Evolutionary conservation across 2,888 invertebrate species (phyloP).

Genomic region (Anorthoa munda): DNA sequence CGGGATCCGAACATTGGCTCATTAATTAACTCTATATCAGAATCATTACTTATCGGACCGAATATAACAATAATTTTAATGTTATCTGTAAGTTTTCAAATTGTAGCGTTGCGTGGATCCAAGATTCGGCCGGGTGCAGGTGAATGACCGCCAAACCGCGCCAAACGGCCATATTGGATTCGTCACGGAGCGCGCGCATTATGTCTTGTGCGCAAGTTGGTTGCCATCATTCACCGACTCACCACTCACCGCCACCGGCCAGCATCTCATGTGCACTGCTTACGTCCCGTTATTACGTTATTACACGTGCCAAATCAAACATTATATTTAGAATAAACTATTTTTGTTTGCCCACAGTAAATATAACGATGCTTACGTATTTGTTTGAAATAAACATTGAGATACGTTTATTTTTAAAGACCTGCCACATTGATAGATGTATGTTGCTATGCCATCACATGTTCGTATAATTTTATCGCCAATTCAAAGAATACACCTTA

Average conservation of each 20-base stretch:
- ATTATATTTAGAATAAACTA: conserved; percentile 55
- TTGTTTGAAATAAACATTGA: conserved; percentile 50
- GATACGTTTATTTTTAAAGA: conserved; percentile 43
- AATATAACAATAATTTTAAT: conserved; percentile 33
- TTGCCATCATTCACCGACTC: conserved; percentile 60
- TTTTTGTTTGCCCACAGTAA: conserved; percentile 45
- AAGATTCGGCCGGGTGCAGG: conserved; percentile 83
- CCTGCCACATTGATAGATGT: conserved; percentile 21
- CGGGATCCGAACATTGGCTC: background rate
- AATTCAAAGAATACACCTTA: conserved; percentile 8
- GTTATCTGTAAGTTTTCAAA: conserved; percentile 76
- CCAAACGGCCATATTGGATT: conserved; percentile 88
- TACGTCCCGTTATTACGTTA: conserved; percentile 56
- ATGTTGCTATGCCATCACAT: conserved; percentile 29
- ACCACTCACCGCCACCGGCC: conserved; percentile 37
- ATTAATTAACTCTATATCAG: conserved; percentile 14
- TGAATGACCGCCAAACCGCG: conserved; percentile 89
- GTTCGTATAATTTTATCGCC: conserved; percentile 22
- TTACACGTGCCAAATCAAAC: conserved; percentile 57
- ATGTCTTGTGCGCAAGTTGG: conserved; percentile 79
- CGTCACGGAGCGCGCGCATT: conserved; percentile 89
- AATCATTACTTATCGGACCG: conserved; percentile 21
- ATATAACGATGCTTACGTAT: conserved; percentile 50
- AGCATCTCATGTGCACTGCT: conserved; percentile 56
- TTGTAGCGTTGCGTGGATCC: conserved; percentile 78